A percentile compares a stretch with the other conserved stretches of the same genome.
Conservation (phyloP, 2,113 vertebrate species). For the Sminthopsis crassicaudata region DNA sequence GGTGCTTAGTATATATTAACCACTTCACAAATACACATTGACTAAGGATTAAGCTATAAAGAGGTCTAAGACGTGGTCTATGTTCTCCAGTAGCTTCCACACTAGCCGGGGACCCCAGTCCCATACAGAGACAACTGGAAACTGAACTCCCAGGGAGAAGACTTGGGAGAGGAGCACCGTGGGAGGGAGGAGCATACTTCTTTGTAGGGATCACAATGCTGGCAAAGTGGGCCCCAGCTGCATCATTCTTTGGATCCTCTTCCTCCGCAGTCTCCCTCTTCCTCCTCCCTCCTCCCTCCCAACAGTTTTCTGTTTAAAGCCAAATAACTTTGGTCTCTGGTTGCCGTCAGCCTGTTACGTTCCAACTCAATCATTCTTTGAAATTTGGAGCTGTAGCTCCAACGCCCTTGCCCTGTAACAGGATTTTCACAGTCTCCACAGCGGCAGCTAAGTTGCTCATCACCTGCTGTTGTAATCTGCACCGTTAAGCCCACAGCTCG, state of each 20-base stretch:
- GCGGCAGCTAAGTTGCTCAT: slow-evolving; percentile 62
- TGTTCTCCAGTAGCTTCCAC: slow-evolving; percentile 18
- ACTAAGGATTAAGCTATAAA: background rate
- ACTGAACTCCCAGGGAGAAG: background rate
- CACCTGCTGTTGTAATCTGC: slow-evolving; percentile 83
- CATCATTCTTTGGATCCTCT: background rate
- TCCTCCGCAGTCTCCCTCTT: background rate
- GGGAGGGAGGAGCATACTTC: too few species aligned
- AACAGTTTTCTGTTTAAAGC: slow-evolving; percentile 49
- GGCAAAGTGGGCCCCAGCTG: background rate
- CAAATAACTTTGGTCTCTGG: slow-evolving; percentile 51
- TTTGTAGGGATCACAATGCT: background rate
- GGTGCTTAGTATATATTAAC: background rate
- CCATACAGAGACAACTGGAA: slow-evolving; percentile 29
- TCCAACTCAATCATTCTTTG: slow-evolving; percentile 71
- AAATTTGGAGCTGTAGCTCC: slow-evolving; percentile 72
- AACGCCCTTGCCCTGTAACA: slow-evolving; percentile 67
- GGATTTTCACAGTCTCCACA: slow-evolving; percentile 78
- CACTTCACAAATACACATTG: background rate
- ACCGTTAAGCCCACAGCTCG: slow-evolving; percentile 73
- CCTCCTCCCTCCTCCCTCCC: background rate
- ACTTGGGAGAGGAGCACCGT: background rate
- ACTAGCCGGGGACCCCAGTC: slow-evolving; percentile 4
- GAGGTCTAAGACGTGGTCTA: background rate
- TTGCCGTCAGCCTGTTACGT: slow-evolving; percentile 60